A percentile compares a stretch with the other conserved stretches of the same genome.
Evolutionary conservation across 2,113 vertebrate genomes (phyloP).

Genomic region (Mormyrus lacerda): DNA sequence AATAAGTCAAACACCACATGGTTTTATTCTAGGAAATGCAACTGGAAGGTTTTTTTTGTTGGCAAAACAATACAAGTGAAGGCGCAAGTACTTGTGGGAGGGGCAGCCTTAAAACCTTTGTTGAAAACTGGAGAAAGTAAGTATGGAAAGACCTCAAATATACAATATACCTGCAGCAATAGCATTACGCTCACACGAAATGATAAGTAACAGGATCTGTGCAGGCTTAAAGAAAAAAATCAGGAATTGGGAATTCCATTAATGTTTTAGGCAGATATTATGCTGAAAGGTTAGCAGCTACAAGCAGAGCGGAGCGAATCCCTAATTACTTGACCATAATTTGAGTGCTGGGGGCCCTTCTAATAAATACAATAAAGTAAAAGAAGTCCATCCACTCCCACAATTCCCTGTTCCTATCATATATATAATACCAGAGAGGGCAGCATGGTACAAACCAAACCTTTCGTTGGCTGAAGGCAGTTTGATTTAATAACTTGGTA

Average conservation of each 20-base stretch:
- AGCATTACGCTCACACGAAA: neutral
- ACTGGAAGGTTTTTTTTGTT: neutral
- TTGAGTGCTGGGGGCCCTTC: neutral
- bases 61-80: neutral
- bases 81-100: neutral
- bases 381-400: neutral
- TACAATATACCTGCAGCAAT: neutral
- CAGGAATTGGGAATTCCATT: neutral
- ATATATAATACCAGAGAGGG: neutral
- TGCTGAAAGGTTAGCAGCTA: neutral
- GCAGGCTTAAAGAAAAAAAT: no score
- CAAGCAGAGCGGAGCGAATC: neutral
- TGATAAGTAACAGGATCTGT: neutral
- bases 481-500: slow-evolving; percentile 20
- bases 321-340: slow-evolving; percentile 1
- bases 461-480: slow-evolving; percentile 12
- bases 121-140: neutral
- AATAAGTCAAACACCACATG: neutral
- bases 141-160: neutral
- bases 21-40: neutral
- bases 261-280: neutral
- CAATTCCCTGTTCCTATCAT: neutral
- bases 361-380: neutral
- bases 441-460: neutral
- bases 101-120: neutral